A percentile compares a stretch with the other conserved stretches of the same genome.
These are phyloP conservation scores for Buteo buteo DNA, from an alignment of 2,113 vertebrate species.

Conservation along the genomic window DNA sequence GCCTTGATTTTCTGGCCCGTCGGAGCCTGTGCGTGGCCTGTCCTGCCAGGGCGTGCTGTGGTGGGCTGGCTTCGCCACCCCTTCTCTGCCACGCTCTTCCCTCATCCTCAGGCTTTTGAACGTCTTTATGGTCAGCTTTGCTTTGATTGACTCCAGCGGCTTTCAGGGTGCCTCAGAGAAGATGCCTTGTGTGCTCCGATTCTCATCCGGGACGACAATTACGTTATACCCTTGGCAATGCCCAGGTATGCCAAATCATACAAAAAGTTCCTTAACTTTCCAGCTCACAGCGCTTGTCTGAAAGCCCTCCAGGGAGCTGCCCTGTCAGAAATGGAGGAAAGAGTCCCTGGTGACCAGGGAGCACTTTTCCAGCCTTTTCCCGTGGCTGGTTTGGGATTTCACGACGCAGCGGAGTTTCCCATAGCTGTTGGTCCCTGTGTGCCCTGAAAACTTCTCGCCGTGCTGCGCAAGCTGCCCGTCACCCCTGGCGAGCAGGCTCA, in stretches of 20 bases:
- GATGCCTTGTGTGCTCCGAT: neutral
- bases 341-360: neutral
- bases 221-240: neutral
- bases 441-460: neutral
- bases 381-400: neutral
- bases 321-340: neutral
- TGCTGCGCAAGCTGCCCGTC: accelerated
- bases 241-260: neutral
- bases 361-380: neutral
- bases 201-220: neutral
- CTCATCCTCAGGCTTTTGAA: neutral
- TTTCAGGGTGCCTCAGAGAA: neutral
- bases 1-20: neutral
- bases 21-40: neutral
- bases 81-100: neutral
- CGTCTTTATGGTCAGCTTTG: neutral
- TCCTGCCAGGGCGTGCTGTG: neutral
- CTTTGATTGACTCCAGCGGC: neutral
- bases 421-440: neutral
- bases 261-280: neutral
- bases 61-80: accelerated
- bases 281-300: neutral
- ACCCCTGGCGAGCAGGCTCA: neutral
- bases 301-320: neutral
- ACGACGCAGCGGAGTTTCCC: neutral